Evolutionary conservation across 1,140 invertebrate species (phyloP), one percentile per base, ranked within the genome.

Genomic region (Cylas formicarius): DNA sequence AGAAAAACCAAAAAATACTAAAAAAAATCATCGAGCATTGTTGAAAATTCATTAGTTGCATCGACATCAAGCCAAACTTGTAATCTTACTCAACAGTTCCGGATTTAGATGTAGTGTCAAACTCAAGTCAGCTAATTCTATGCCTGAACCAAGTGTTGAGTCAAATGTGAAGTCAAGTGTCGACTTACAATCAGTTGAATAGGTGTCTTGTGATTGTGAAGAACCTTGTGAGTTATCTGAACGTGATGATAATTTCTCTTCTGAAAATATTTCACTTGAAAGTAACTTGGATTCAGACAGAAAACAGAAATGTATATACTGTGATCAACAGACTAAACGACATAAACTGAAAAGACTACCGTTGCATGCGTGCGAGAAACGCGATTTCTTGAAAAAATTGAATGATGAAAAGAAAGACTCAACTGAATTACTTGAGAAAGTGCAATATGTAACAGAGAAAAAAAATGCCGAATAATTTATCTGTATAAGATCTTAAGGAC

Each of bases 331-430:
- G 54, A 60, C 22, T 51, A 57, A 9, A 22, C 24, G 35, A 36
- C 57, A 20, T 57, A 60, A 46, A 53, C 52, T 11, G 42, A 44
- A 44, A 38, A 11, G 21, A 44, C 33, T 44, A 11, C 34, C 18
- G 11, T 37, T 40, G 28, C 37, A 43, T 47, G 6, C 22, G 9
- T 39, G 28, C n/a, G n/a, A n/a, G n/a, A 53, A 43, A 37, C 17
- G 37, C 8, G 1, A 50, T 23, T 45, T 40, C 38, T 16, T 36
- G 23, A 21, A 16, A 11, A 26, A 11, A 35, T 41, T 38, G 26
- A 34, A 45, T 47, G 35, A 51, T 34, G 32, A 36, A n/a, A n/a
- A n/a, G n/a, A n/a, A n/a, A 44, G 6, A 44, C 19, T 9, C 13
- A n/a, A 8, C 24, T 8, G 24, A 45, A 36, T 40, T 39, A 11